Percentiles rank a stretch among this genome's conserved stretches.
These are phyloP conservation scores for Mythimna vitellina DNA, from an alignment of 2,888 invertebrate genomes.

Conservation along the genomic window DNA sequence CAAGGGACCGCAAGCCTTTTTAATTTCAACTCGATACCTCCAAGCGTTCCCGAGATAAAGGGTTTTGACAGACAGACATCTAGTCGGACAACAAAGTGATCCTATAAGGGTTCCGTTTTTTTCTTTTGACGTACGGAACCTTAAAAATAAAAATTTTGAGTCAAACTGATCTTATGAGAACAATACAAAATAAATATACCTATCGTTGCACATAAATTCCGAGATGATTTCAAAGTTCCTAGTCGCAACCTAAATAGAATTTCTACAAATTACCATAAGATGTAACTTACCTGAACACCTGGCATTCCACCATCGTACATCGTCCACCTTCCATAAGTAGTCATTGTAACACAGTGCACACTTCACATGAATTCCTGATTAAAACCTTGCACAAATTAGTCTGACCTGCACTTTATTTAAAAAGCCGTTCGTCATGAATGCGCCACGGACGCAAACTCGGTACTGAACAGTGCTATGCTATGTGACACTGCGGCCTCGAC, in stretches of 20 bases:
- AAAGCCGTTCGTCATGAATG: slow-evolving; percentile 61
- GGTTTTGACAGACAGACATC: no score
- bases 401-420: slow-evolving; percentile 41
- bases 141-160: neutral
- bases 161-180: neutral
- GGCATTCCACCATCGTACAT: slow-evolving; percentile 81
- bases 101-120: no score
- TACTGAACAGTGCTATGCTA: slow-evolving; percentile 72
- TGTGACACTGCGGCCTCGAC: slow-evolving; percentile 79
- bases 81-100: no score
- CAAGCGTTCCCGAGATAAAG: no score
- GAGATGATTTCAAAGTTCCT: neutral
- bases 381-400: slow-evolving; percentile 53
- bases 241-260: neutral
- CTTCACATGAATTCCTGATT: slow-evolving; percentile 51
- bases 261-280: neutral
- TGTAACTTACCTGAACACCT: slow-evolving; percentile 80
- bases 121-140: no score
- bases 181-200: neutral
- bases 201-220: neutral
- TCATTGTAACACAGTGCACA: slow-evolving; percentile 69
- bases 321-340: slow-evolving; percentile 83
- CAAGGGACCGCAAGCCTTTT: no score
- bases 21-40: no score
- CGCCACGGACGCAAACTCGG: slow-evolving; percentile 71